Conservation (phyloP, 2,888 invertebrate species). For the Troides oblongomaculatus region DNA sequence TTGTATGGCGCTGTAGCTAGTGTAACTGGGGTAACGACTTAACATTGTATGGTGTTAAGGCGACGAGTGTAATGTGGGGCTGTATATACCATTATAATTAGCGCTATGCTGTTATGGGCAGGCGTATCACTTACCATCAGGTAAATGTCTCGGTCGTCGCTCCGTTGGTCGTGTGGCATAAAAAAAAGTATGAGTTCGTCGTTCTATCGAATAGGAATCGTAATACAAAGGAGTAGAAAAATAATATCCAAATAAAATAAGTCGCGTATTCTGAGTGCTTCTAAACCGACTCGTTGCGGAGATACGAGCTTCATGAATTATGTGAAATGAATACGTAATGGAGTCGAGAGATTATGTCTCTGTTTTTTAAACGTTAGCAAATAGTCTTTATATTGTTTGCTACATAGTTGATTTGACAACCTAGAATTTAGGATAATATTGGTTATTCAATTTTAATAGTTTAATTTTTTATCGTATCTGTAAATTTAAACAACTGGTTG, state of each 20-base stretch:
- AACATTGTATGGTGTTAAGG: too few species aligned
- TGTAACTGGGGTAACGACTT: too few species aligned
- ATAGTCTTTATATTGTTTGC: background rate
- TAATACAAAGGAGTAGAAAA: conserved; percentile 14
- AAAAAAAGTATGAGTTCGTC: background rate
- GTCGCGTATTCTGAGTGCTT: conserved; percentile 18
- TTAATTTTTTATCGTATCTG: too few species aligned
- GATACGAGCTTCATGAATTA: conserved; percentile 27
- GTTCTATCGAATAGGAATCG: background rate
- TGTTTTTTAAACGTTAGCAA: conserved; percentile 19
- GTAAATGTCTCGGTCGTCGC: too few species aligned
- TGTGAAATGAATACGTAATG: conserved; percentile 29
- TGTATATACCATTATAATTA: too few species aligned
- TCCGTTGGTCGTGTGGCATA: too few species aligned
- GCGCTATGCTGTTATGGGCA: too few species aligned
- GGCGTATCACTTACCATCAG: too few species aligned
- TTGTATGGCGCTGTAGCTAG: too few species aligned
- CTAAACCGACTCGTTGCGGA: conserved; percentile 14
- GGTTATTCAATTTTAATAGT: background rate
- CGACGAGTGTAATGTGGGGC: too few species aligned
- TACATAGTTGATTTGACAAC: background rate
- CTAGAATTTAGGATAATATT: background rate
- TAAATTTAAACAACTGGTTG: too few species aligned
- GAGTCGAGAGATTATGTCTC: conserved; percentile 18
- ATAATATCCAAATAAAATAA: conserved; percentile 20